A percentile compares a stretch with the other conserved stretches of the same genome.
Evolutionary conservation across 2,797 vertebrate species (phyloP).

Genomic region (Spinibarbus caldwelli): DNA sequence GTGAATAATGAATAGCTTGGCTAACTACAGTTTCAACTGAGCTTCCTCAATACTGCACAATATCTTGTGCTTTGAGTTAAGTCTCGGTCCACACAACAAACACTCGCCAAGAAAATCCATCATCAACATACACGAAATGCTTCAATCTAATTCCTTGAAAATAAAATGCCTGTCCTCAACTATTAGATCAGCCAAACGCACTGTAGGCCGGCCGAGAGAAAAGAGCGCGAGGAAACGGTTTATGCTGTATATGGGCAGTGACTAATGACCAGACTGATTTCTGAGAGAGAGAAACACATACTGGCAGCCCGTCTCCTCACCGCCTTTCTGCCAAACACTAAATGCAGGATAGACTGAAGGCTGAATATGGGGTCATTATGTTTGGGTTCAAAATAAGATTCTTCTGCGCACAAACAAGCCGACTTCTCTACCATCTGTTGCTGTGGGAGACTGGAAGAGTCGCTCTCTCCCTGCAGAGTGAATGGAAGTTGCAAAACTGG

Average conservation of each 20-base stretch:
- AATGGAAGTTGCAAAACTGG: slow-evolving; percentile 36
- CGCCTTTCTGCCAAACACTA: slow-evolving; percentile 42
- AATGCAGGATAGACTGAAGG: slow-evolving; percentile 31
- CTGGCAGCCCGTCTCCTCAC: slow-evolving; percentile 24
- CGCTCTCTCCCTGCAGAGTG: slow-evolving; percentile 18
- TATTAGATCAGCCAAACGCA: slow-evolving; percentile 10
- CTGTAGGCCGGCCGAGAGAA: not conserved
- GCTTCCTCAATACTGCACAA: not conserved
- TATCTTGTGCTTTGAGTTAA: not conserved
- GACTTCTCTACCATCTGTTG: slow-evolving; percentile 38
- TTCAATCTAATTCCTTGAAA: slow-evolving; percentile 25
- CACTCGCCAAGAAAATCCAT: slow-evolving; percentile 2
- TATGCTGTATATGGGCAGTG: slow-evolving; percentile 28
- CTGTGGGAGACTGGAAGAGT: slow-evolving; percentile 39
- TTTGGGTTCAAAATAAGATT: slow-evolving; percentile 32
- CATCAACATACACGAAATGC: slow-evolving; percentile 13
- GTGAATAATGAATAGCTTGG: slow-evolving; percentile 6
- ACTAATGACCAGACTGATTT: slow-evolving; percentile 47
- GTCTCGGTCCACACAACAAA: not conserved
- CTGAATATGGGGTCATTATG: slow-evolving; percentile 44
- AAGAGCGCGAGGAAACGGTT: not conserved
- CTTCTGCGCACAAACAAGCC: slow-evolving; percentile 29
- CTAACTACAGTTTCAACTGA: not conserved
- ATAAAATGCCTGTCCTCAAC: slow-evolving; percentile 28
- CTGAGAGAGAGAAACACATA: slow-evolving; percentile 27